Base-by-base conservation (phyloP, 2,113 vertebrate species). In the Scomber japonicus region DNA sequence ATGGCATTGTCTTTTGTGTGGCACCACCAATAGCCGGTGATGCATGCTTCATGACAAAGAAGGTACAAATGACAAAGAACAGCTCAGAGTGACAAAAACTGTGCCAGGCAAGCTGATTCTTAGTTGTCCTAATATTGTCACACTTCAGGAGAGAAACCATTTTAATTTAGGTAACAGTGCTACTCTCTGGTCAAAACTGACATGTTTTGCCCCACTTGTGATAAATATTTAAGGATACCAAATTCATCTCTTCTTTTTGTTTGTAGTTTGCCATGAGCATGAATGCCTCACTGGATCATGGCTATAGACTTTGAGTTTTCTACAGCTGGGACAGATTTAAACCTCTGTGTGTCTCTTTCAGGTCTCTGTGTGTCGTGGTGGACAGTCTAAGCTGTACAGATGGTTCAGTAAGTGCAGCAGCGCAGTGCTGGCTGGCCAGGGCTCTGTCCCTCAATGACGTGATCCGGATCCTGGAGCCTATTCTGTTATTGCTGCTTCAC, bases 301-400 rank as follows among this genome's bases (percentile, higher is more conserved):
- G 35, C 35, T 40, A 40, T 10, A 17, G 8, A n/a, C 30, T 30
- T 35, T 35, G 31, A 35, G 31, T 5, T 27, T 35, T 35, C 8
- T 8, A 35, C 14, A 35, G 14, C 15, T 11, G 16, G 27, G 4
- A 11, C 3, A 19, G 35, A 45, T 44, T 44, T 62, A 3, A 46
- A 21, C 40, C 35, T 40, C 35, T 40, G 35, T 40, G 35, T 40
- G 7, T 81, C 16, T 78, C 44, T 80, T 19, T 73, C 93, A 99
- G 98, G 93, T 97, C 97, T 61, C 92, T 99, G 80, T 99, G 99
- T 64, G 97, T 99, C n/a, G 97, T 99, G 73, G 91, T 99, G 92
- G 97, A 99, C 92, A 97, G 96, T 87, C 94, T 99, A 82, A 96
- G 95, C 81, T 96, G 96, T 79, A 89, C 96, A 0, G 97, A 99